phyloP scores from a whole-genome alignment of 2,113 vertebrate species.

The Clarias gariepinus region DNA sequence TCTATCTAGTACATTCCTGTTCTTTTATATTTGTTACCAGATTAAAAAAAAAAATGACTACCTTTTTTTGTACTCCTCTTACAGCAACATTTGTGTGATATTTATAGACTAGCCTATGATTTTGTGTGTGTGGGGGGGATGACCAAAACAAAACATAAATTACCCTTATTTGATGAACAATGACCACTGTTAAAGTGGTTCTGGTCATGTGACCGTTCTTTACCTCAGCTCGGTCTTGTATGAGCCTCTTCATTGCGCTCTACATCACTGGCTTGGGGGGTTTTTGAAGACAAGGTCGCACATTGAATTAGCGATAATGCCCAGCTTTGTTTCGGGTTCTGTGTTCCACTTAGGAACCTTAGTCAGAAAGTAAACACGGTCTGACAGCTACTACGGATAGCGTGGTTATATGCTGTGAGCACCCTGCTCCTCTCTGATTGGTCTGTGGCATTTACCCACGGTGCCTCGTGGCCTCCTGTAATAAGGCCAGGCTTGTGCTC shows the following conservation, averaged over 20 bases:
- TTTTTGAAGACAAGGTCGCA: constrained; percentile 7
- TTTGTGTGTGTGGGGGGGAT: too few species aligned
- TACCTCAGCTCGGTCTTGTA: not conserved
- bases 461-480: constrained; percentile 54
- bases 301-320: not conserved
- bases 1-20: not conserved
- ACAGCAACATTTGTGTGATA: not conserved
- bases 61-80: not conserved
- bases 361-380: constrained; percentile 29
- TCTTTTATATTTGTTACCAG: not conserved
- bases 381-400: constrained; percentile 21
- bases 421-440: constrained; percentile 30
- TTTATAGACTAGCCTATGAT: not conserved
- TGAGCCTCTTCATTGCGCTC: constrained; percentile 4
- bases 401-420: constrained; percentile 23
- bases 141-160: not conserved
- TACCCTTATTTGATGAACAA: not conserved
- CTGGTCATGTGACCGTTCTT: not conserved
- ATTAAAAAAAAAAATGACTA: not conserved
- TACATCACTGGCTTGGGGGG: not conserved
- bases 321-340: constrained; percentile 23
- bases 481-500: constrained; percentile 66
- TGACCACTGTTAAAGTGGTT: not conserved
- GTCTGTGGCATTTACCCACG: constrained; percentile 35
- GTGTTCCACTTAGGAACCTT: constrained; percentile 4